phyloP scores from a whole-genome alignment of 2,113 vertebrate genomes.

The Phylloscopus trochiloides region DNA sequence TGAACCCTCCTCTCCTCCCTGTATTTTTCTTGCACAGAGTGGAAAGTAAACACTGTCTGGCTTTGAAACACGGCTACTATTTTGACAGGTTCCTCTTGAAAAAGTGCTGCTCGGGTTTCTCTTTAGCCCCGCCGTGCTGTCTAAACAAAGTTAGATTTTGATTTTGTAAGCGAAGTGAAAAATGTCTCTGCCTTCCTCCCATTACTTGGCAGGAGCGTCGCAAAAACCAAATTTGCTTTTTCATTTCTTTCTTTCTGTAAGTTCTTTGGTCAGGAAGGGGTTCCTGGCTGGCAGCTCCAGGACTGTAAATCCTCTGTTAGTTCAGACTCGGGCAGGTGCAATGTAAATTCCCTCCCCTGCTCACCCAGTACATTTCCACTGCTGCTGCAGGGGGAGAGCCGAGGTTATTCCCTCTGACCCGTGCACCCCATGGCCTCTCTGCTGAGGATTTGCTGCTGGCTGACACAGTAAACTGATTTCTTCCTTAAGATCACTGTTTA shows the following conservation, averaged over 20 bases:
- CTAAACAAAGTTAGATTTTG: constrained; percentile 36
- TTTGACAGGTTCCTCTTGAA: constrained; percentile 60
- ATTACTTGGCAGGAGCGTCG: background rate
- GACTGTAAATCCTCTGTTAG: background rate
- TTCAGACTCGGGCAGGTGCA: background rate
- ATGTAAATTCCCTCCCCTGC: background rate
- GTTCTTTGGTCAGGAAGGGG: background rate
- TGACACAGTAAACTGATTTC: background rate
- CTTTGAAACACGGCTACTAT: constrained; percentile 27
- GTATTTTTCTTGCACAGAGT: background rate
- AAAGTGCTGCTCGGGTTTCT: constrained; percentile 34
- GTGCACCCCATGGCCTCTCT: accelerated
- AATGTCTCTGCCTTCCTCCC: constrained; percentile 20
- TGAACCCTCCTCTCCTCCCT: background rate
- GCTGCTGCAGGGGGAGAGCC: background rate
- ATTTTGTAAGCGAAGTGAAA: constrained; percentile 34
- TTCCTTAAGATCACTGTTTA: background rate
- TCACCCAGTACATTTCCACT: background rate
- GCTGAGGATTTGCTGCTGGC: background rate
- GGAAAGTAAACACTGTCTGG: constrained; percentile 21
- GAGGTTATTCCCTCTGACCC: background rate
- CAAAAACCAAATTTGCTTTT: background rate
- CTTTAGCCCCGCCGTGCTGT: constrained; percentile 29
- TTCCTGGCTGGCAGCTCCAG: background rate
- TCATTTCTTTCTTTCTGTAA: background rate